Evolutionary conservation across 1,140 invertebrate species (phyloP).

Genomic region (Charaxes varanes): DNA sequence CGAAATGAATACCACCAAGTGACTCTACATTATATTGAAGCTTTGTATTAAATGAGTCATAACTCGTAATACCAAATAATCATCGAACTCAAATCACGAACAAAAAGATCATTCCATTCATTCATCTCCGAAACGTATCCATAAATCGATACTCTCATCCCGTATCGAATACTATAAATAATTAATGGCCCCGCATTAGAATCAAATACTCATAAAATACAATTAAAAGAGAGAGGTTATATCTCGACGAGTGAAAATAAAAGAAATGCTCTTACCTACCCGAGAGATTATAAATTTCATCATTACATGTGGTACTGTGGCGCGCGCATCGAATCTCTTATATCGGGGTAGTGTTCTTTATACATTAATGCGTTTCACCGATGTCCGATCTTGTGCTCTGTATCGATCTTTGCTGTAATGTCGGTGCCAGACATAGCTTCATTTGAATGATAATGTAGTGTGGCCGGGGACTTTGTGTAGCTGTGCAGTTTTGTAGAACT

Average conservation of each 20-base stretch:
- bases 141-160: constrained; percentile 63
- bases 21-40: constrained; percentile 12
- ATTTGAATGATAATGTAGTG: no score
- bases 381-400: no score
- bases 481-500: no score
- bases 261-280: constrained; percentile 67
- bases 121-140: constrained; percentile 52
- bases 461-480: no score
- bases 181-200: constrained; percentile 71
- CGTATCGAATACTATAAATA: constrained; percentile 72
- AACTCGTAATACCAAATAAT: constrained; percentile 13
- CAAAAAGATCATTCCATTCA: constrained; percentile 45
- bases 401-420: no score
- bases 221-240: constrained; percentile 71
- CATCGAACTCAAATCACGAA: constrained; percentile 23
- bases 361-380: constrained; percentile 49
- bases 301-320: constrained; percentile 66
- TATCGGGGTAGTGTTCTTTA: constrained; percentile 62
- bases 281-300: constrained; percentile 72
- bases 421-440: no score
- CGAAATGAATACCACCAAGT: constrained; percentile 16
- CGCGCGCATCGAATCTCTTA: constrained; percentile 63
- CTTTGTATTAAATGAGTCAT: constrained; percentile 12
- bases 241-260: constrained; percentile 64
- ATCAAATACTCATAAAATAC: constrained; percentile 74